Evolutionary conservation across 2,888 invertebrate species (phyloP), one percentile per base, ranked within the genome.

Genomic region (Harmothoe impar): DNA sequence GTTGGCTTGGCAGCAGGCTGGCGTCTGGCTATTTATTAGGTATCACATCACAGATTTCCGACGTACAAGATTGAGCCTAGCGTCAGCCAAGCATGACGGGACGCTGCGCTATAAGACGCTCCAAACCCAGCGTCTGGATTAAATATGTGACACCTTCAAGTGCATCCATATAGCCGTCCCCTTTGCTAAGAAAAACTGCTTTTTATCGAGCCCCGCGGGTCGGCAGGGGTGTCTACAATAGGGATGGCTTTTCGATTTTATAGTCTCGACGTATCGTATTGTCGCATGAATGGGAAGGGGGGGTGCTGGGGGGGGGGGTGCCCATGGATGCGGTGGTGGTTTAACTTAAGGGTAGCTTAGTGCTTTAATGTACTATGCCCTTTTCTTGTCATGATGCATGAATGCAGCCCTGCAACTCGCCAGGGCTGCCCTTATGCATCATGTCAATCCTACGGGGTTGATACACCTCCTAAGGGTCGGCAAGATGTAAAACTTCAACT

Each of bases 81-180:
- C 25, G 5, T 23, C 25, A 29, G 29, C 29, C 72, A 25, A 72
- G 35, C 43, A n/a, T 43, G 81, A 33, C 81, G 23, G 81, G 35
- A n/a, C n/a, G 81, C 81, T 23, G 43, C 33, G 43, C 5, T 25
- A 31, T 77, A 77, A 77, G 25, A 31, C 31, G 5, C 23, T 7
- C 29, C 29, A 77, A 7, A 7, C 43, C 43, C 43, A 43, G 72
- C 72, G 72, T 29, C 72, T 29, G 81, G 33, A 81, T 81, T 81
- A 81, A 81, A 81, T 43, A 81, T 81, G 81, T 81, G 81, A 23
- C 81, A 81, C 81, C 81, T 81, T 81, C 81, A 81, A 81, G 81
- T 81, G 20, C 35, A 7, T 29, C 72, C 81, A 81, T 43, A 33
- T 81, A 43, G 81, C 81, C 43, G 35, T 43, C 43, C 35, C 33